Conservation (phyloP, 2,113 vertebrate species). For the Bambusicola thoracicus region DNA sequence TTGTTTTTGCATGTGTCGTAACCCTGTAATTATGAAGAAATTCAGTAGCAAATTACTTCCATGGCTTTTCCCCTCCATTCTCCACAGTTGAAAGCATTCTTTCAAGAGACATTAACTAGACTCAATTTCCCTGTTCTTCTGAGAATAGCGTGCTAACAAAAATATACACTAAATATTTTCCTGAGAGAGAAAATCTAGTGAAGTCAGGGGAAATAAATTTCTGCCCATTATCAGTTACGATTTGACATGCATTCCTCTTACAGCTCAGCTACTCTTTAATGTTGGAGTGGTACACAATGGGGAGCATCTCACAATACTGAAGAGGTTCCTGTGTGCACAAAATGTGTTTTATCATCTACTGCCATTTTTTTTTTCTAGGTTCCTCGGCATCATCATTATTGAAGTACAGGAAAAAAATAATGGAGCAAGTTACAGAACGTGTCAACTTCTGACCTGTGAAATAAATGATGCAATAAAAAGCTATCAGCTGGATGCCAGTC, state of each 20-base stretch:
- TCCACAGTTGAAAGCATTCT: conserved; percentile 68
- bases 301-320: not conserved
- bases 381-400: not conserved
- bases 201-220: conserved; percentile 15
- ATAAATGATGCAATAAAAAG: not conserved
- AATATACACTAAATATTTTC: conserved; percentile 46
- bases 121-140: conserved; percentile 50
- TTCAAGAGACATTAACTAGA: conserved; percentile 49
- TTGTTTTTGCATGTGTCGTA: conserved; percentile 68
- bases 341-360: not conserved
- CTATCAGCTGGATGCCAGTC: not conserved
- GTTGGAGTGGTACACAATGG: not conserved
- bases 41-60: conserved; percentile 73
- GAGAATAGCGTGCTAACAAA: conserved; percentile 39
- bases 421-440: not conserved
- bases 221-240: not conserved
- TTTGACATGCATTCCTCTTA: conserved; percentile 15
- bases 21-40: conserved; percentile 72
- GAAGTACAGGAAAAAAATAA: not conserved
- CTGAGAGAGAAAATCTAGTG: conserved; percentile 5
- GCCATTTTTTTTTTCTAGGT: not conserved
- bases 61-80: conserved; percentile 59
- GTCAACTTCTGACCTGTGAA: not conserved
- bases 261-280: not conserved
- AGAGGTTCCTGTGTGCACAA: not conserved